Evolutionary conservation across 2,888 invertebrate species (phyloP).

Genomic region (Scotopteryx bipunctaria): DNA sequence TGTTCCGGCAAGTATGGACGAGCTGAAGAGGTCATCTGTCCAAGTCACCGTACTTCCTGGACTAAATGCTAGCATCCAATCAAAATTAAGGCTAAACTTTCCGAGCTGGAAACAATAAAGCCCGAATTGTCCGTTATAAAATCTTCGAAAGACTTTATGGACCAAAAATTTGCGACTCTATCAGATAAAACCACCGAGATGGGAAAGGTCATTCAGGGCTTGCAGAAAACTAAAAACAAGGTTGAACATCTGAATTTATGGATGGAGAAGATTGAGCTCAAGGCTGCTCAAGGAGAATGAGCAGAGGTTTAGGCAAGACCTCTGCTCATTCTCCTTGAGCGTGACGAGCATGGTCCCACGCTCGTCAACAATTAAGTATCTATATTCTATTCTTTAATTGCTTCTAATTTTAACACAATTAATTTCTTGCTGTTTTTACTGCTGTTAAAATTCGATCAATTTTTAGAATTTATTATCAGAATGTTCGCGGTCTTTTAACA

Average conservation of each 20-base stretch:
- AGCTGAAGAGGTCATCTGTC: not conserved
- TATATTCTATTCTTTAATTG: too few relatives aligned
- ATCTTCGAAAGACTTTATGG: not conserved
- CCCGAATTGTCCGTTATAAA: not conserved
- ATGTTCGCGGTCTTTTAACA: too few relatives aligned
- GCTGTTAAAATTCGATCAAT: too few relatives aligned
- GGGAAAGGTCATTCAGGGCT: not conserved
- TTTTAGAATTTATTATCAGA: too few relatives aligned
- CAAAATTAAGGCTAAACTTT: not conserved
- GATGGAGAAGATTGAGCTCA: not conserved
- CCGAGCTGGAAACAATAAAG: not conserved
- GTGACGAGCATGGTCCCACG: too few relatives aligned
- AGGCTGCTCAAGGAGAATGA: not conserved
- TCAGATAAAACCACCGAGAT: not conserved
- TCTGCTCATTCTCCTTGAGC: too few relatives aligned
- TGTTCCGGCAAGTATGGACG: not conserved
- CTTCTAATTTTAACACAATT: too few relatives aligned
- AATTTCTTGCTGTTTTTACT: too few relatives aligned
- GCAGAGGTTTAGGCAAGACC: too few relatives aligned
- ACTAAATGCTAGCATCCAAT: not conserved
- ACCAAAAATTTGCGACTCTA: not conserved
- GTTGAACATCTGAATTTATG: not conserved
- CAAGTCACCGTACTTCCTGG: not conserved
- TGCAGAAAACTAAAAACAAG: not conserved
- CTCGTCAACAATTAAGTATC: too few relatives aligned